Percentiles rank a stretch among this genome's conserved stretches.
Evolutionary conservation across 2,888 invertebrate species (phyloP).

Genomic region (Tillus elongatus): DNA sequence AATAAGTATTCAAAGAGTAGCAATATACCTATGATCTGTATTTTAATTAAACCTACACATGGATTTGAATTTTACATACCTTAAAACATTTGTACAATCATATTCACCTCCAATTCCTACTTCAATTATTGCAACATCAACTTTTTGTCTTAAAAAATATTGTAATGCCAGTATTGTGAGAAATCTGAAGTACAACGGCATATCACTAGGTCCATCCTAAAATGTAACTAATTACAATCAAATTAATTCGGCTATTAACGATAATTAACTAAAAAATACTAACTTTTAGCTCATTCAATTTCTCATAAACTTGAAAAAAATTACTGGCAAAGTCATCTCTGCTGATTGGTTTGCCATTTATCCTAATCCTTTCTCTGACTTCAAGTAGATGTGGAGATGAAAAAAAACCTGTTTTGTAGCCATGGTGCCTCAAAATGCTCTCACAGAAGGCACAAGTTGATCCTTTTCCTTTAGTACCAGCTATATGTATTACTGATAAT

Average conservation of each 20-base stretch:
- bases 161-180: conserved; percentile 85
- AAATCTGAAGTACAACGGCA: conserved; percentile 93
- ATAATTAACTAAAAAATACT: conserved; percentile 9
- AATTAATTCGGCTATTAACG: neutral
- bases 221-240: conserved; percentile 18
- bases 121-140: conserved; percentile 91
- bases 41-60: neutral
- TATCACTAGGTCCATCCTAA: conserved; percentile 54
- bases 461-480: conserved; percentile 97
- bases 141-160: conserved; percentile 73
- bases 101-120: conserved; percentile 94
- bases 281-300: conserved; percentile 47
- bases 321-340: conserved; percentile 63
- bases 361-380: conserved; percentile 82
- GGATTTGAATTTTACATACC: conserved; percentile 43
- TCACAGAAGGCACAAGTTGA: conserved; percentile 92
- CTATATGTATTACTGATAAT: conserved; percentile 84
- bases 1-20: too few species aligned
- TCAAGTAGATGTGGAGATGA: conserved; percentile 93
- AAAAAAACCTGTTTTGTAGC: conserved; percentile 85
- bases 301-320: conserved; percentile 75
- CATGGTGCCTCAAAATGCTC: conserved; percentile 73
- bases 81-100: conserved; percentile 89
- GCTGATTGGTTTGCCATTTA: conserved; percentile 72
- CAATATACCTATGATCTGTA: too few species aligned